These are phyloP conservation scores for Ruditapes philippinarum DNA, from an alignment of 1,140 invertebrate species.

Conservation along the genomic window DNA sequence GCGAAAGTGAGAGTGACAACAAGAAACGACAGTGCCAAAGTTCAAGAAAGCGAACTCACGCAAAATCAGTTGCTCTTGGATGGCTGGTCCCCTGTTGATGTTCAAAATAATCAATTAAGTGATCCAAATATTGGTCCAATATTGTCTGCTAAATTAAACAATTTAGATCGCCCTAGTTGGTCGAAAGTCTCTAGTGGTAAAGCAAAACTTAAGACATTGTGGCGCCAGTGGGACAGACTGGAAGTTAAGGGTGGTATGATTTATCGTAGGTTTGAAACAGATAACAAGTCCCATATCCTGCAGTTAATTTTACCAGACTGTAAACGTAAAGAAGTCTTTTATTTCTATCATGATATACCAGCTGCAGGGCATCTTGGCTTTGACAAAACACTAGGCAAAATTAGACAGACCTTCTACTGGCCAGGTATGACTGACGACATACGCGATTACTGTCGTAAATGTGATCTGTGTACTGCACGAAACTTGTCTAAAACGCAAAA, in stretches of 20 bases:
- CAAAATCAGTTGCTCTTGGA: background rate
- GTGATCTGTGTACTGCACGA: background rate
- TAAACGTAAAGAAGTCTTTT: background rate
- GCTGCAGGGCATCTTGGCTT: conserved; percentile 40
- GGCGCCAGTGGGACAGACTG: background rate
- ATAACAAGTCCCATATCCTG: background rate
- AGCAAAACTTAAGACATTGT: background rate
- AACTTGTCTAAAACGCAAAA: background rate
- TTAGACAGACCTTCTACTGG: too few species aligned
- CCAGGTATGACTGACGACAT: too few species aligned
- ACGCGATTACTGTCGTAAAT: background rate
- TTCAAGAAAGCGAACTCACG: background rate
- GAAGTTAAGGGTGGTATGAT: background rate
- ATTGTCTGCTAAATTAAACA: background rate
- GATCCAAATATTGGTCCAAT: conserved; percentile 10
- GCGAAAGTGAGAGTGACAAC: background rate
- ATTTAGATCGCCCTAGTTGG: background rate
- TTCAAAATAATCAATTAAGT: background rate
- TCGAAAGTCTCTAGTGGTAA: background rate
- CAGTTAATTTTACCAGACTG: background rate
- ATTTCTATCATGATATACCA: background rate
- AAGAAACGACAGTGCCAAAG: background rate
- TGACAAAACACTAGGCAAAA: background rate
- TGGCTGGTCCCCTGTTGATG: background rate
- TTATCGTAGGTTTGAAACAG: background rate